Evolutionary conservation across 2,888 invertebrate species (phyloP), one percentile per base, ranked within the genome.

Genomic region (Atethmia centrago): DNA sequence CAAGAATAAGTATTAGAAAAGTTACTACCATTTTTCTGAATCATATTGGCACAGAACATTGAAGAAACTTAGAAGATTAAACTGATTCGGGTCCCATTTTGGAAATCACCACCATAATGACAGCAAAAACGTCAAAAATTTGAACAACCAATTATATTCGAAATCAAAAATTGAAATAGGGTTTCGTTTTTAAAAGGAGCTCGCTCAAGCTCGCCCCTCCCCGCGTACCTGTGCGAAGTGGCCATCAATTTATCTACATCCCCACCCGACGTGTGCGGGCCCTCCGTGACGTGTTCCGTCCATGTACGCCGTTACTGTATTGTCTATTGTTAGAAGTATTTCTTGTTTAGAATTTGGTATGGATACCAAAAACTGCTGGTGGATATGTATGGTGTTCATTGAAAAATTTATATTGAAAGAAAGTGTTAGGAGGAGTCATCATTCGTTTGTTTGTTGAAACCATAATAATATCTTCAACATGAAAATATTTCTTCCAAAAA

Each of bases 221-320:
- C 91, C 91, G 87, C 88, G 88, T 94, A 95, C 95, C 95, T 95
- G 94, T 87, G 90, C 86, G 87, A 88, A 90, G 91, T 89, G 91
- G 92, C 93, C 90, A 95, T 95, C 92, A 92, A 93, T 94, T 92
- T 91, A 87, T 88, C 92, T 91, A 93, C 93, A 93, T 93, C 90
- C 93, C 90, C 88, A 76, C 88, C 88, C 92, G 85, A 89, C 90
- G 87, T 88, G 89, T 90, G 89, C 87, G 90, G 89, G 89, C 86
- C 90, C 85, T 87, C 85, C 85, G 88, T 91, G 92, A 93, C 92
- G 92, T 89, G 90, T 84, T 85, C 79, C 81, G 80, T 85, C 83
- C 88, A 86, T 86, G 81, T 80, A 87, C 90, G 92, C 92, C 93
- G 92, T 94, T 91, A 89, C 89, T 91, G 88, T 91, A 90, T 85